Evolutionary conservation across 2,113 vertebrate species (phyloP).

Genomic region (Chunga burmeisteri): DNA sequence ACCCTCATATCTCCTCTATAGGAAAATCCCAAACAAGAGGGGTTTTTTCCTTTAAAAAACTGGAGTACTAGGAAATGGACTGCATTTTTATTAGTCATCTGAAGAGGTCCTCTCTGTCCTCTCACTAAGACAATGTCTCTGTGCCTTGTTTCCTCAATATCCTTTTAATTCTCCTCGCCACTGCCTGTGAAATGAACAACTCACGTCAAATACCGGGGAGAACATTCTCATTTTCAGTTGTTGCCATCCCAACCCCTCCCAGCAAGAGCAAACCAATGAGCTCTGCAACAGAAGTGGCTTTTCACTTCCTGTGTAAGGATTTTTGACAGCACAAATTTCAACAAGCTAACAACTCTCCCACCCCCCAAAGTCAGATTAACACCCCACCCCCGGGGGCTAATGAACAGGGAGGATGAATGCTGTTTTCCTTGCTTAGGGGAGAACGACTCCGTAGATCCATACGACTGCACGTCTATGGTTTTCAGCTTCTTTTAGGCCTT

Average conservation of each 20-base stretch:
- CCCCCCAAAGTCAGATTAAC: neutral
- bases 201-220: neutral
- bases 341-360: neutral
- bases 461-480: neutral
- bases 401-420: neutral
- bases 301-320: neutral
- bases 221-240: neutral
- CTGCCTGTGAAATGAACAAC: neutral
- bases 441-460: neutral
- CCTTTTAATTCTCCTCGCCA: neutral
- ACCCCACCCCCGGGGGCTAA: neutral
- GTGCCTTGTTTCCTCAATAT: neutral
- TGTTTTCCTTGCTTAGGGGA: neutral
- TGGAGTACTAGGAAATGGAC: neutral
- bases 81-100: neutral
- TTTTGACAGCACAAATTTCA: neutral
- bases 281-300: neutral
- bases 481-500: neutral
- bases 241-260: neutral
- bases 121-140: neutral
- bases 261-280: neutral
- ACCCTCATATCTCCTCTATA: accelerated
- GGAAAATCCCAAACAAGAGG: neutral
- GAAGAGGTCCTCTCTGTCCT: neutral
- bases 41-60: accelerated